These are phyloP conservation scores for Parthenolecanium corni DNA, from an alignment of 2,888 invertebrate genomes.

Conservation along the genomic window DNA sequence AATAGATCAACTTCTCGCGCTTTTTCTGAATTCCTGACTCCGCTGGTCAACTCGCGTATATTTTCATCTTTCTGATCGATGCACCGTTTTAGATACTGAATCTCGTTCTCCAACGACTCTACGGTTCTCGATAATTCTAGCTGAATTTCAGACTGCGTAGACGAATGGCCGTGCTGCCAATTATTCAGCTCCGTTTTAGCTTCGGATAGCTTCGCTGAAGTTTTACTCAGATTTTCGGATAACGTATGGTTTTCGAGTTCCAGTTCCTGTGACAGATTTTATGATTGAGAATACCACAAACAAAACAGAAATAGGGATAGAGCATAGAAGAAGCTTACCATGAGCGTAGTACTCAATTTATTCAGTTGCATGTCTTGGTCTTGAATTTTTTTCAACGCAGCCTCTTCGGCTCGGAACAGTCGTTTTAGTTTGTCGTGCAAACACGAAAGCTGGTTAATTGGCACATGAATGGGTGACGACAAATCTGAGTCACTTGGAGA, in stretches of 20 bases:
- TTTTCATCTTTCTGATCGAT: conserved; percentile 9
- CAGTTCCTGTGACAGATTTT: conserved; percentile 3
- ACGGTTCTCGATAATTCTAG: neutral
- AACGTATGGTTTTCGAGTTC: conserved; percentile 16
- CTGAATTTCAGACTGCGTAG: neutral
- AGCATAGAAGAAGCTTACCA: conserved; percentile 7
- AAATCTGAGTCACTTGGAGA: conserved; percentile 15
- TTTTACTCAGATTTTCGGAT: conserved; percentile 1
- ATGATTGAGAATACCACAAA: neutral
- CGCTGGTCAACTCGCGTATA: neutral
- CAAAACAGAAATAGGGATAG: neutral
- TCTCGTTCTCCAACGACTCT: neutral
- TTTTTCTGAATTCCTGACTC: conserved; percentile 2
- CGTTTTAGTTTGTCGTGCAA: conserved; percentile 24
- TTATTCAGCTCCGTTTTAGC: conserved; percentile 14
- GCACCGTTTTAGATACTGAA: neutral
- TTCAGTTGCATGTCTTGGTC: conserved; percentile 27
- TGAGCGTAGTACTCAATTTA: conserved; percentile 20
- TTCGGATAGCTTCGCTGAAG: conserved; percentile 9
- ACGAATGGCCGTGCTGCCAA: conserved; percentile 9
- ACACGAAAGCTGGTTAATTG: conserved; percentile 3
- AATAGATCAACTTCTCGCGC: neutral
- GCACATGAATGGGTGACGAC: neutral
- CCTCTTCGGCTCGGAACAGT: conserved; percentile 31
- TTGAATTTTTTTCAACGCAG: conserved; percentile 29